Conservation (phyloP, 1,140 invertebrate species). For the Dolichoris vasculosae region DNA sequence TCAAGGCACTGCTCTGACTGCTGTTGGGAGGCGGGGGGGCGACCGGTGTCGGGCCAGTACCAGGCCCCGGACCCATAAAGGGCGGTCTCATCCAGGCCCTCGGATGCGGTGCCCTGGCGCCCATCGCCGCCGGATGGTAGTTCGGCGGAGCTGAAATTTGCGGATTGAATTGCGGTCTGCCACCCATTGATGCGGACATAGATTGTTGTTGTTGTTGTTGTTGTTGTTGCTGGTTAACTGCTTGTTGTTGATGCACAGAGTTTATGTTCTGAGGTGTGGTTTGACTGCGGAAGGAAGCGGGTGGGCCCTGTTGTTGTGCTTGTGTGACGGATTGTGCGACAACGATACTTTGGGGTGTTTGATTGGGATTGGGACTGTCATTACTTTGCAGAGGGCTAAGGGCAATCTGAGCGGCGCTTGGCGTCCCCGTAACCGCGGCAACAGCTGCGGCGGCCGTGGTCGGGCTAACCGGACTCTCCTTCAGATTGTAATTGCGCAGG, state of each 20-base stretch:
- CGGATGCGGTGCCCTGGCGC: conserved; percentile 62
- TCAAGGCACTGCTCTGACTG: conserved; percentile 76
- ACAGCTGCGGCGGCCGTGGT: conserved; percentile 70
- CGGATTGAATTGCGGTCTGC: conserved; percentile 69
- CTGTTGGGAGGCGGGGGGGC: conserved; percentile 49
- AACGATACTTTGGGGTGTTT: conserved; percentile 65
- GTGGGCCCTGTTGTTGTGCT: conserved; percentile 61
- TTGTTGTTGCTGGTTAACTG: conserved; percentile 60
- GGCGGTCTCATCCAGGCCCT: conserved; percentile 67
- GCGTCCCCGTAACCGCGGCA: conserved; percentile 65
- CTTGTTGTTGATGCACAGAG: conserved; percentile 65
- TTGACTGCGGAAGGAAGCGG: conserved; percentile 63
- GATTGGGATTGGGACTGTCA: conserved; percentile 76
- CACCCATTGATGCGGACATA: conserved; percentile 65
- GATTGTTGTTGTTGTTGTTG: conserved; percentile 53
- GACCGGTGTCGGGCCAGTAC: not conserved
- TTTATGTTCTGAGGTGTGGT: conserved; percentile 69
- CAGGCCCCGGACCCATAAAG: conserved; percentile 67
- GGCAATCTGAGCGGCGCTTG: conserved; percentile 68
- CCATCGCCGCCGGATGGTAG: conserved; percentile 70
- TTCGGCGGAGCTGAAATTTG: conserved; percentile 75
- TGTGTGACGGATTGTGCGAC: conserved; percentile 48
- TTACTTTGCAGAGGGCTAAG: conserved; percentile 77
- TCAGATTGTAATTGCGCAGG: conserved; percentile 80
- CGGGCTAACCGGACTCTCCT: conserved; percentile 87